These are phyloP conservation scores for Cistogaster globosa DNA, from an alignment of 2,888 invertebrate genomes.

Conservation along the genomic window DNA sequence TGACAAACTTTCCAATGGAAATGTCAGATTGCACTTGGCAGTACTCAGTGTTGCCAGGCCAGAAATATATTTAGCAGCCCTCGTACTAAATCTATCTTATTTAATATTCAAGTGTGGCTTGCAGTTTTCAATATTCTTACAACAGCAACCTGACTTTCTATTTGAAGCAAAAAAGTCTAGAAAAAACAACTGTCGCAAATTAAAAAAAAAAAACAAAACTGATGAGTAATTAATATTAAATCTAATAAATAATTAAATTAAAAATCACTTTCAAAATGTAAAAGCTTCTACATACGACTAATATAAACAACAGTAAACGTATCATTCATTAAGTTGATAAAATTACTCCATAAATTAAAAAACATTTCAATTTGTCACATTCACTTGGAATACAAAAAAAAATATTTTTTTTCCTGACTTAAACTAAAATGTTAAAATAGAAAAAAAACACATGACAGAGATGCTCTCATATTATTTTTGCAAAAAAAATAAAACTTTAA, in stretches of 20 bases:
- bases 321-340: constrained; percentile 27
- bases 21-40: no score
- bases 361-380: constrained; percentile 72
- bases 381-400: constrained; percentile 44
- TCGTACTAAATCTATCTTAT: no score
- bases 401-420: constrained; percentile 12
- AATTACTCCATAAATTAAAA: constrained; percentile 67
- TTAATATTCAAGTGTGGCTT: no score
- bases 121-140: no score
- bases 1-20: no score
- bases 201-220: constrained; percentile 17
- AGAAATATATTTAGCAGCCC: no score
- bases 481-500: constrained; percentile 22
- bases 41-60: no score
- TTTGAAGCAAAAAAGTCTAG: background rate
- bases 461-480: constrained; percentile 53
- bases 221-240: constrained; percentile 17
- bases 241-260: constrained; percentile 24
- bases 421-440: background rate
- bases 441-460: constrained; percentile 16
- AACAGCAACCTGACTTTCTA: background rate
- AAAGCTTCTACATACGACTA: background rate
- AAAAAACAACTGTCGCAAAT: constrained; percentile 7
- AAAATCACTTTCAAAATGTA: constrained; percentile 38
- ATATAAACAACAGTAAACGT: constrained; percentile 1